Evolutionary conservation across 2,888 invertebrate species (phyloP), one percentile per base, ranked within the genome.

Genomic region (Podabrus alpinus): DNA sequence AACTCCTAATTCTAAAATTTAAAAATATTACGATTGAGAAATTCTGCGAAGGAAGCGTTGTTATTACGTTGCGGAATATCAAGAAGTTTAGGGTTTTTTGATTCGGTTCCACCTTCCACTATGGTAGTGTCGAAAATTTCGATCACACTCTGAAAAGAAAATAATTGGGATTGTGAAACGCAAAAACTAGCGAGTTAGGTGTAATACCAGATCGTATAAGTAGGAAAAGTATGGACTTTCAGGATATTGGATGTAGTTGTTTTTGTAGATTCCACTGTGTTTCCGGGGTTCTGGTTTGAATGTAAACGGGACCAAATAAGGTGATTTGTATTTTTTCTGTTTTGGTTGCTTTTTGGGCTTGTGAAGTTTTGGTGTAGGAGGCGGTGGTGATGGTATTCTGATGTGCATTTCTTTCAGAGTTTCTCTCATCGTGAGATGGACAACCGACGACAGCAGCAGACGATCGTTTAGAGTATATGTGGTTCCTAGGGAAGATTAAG

Each of bases 331-430:
- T 1, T 45, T 16, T 62, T 77, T 79, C 9, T 59, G 60, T 45
- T 73, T 79, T 60, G 77, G 79, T 61, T 21, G 19, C 15, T 68
- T 64, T 75, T 77, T 74, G 16, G 62, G 24, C 10, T 45, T 60
- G 10, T 19, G 45, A n/a, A 11, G 59, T 21, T 67, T 60, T 66
- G 13, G 61, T 10, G 24, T 75, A 75, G 78, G 76, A 9, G 82
- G 83, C 9, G 83, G 83, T 1, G 88, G 88, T 11, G 87, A 87
- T 4, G 88, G 88, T 69, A 87, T 86, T 71, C 88, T 81, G 16
- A 87, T 79, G 74, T 88, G 87, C 64, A 87, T 75, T 77, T 88
- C 87, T 64, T 82, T 82, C 15, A 87, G 77, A 2, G 87, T 86
- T n/a, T 81, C 78, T 59, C 78, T 81, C 75, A 88, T 84, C 9